Percentiles rank a stretch among this genome's conserved stretches.
Evolutionary conservation across 2,113 vertebrate genomes (phyloP).

Genomic region (Petromus typicus): DNA sequence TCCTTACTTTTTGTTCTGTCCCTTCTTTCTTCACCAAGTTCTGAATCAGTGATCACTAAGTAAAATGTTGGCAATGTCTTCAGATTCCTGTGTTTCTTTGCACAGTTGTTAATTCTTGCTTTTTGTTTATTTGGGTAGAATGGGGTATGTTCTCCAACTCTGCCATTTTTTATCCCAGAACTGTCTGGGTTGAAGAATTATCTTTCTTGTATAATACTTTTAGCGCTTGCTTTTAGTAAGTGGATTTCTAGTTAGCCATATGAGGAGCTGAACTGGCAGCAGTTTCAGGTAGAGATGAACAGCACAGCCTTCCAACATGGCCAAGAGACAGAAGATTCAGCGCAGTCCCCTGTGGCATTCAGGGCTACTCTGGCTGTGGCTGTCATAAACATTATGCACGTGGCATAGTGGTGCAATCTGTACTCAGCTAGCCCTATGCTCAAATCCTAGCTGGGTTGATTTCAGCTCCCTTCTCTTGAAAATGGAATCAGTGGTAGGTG

Average conservation of each 20-base stretch:
- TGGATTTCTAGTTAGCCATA: not conserved
- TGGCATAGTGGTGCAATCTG: not conserved
- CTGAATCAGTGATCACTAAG: not conserved
- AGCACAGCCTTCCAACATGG: not conserved
- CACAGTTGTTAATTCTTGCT: not conserved
- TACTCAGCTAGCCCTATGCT: not conserved
- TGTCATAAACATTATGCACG: not conserved
- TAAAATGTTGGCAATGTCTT: not conserved
- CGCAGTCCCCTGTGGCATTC: fast-evolving
- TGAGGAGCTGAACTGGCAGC: not conserved
- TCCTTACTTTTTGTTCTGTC: not conserved
- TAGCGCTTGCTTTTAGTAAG: not conserved
- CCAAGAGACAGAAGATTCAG: not conserved
- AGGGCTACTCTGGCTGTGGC: not conserved
- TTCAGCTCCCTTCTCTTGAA: not conserved
- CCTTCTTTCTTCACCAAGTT: not conserved
- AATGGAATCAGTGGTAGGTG: not conserved
- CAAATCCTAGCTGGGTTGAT: not conserved
- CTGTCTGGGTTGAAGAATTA: not conserved
- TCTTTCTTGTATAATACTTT: not conserved
- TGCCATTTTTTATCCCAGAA: not conserved
- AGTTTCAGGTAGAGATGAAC: not conserved
- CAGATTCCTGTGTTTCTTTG: not conserved
- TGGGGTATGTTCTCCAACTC: not conserved
- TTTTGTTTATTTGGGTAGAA: not conserved